Evolutionary conservation across 2,113 vertebrate species (phyloP).

Genomic region (Calidris pugnax): DNA sequence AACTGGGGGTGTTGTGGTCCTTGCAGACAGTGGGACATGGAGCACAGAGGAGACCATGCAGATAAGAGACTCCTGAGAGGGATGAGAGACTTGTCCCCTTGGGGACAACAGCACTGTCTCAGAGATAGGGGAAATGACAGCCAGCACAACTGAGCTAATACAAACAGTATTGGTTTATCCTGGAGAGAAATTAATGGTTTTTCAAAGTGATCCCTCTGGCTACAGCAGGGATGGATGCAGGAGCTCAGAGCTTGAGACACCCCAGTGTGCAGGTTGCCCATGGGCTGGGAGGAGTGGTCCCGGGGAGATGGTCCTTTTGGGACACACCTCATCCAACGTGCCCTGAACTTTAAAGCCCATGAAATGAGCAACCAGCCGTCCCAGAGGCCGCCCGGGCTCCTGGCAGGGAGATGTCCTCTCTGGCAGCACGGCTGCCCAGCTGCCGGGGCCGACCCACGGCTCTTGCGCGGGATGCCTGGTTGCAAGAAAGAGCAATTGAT

Average conservation of each 20-base stretch:
- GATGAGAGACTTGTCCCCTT: accelerated
- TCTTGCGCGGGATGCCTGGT: not conserved
- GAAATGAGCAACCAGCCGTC: not conserved
- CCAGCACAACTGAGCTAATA: not conserved
- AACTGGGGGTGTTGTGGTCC: accelerated
- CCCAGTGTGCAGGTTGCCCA: accelerated
- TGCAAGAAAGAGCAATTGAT: slow-evolving; percentile 24
- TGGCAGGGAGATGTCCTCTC: not conserved
- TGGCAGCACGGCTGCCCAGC: not conserved
- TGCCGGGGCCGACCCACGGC: accelerated
- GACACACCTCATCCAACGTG: not conserved
- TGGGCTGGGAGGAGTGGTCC: accelerated
- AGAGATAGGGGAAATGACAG: not conserved
- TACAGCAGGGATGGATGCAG: not conserved
- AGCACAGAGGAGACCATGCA: not conserved
- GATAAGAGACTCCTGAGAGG: not conserved
- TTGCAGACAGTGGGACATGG: not conserved
- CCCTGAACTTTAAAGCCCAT: not conserved
- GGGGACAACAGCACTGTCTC: not conserved
- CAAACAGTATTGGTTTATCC: not conserved
- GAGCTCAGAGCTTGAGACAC: accelerated
- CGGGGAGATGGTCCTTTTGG: not conserved
- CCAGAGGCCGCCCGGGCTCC: not conserved
- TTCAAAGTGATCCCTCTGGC: not conserved
- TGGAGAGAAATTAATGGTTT: not conserved